Evolutionary conservation across 1,140 invertebrate genomes (phyloP), one percentile per base, ranked within the genome.

Genomic region (Rhyacophila brunnea): DNA sequence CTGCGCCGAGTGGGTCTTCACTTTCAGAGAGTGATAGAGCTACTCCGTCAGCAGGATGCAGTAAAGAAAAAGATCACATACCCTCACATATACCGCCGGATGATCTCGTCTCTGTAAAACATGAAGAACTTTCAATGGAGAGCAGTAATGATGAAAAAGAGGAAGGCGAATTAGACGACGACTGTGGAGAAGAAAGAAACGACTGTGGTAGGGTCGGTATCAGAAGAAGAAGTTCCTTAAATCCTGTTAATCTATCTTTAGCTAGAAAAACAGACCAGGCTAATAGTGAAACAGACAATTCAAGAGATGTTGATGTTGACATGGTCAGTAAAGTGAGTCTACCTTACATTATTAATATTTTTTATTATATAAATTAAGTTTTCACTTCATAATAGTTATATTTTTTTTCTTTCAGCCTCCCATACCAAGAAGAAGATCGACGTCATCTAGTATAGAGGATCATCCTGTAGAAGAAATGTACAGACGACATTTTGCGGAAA

Each of bases 171-270:
- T 40, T 61, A 40, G 77, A 80, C 11, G 78, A 78, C 20, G 82
- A 85, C 52, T 76, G 77, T 28, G 77, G 77, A 49, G 82, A 82
- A 52, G 77, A 81, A 20, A 74, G 79, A 49, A 82, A 83, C 65
- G 81, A 80, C 14, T 79, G 83, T 32, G 77, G 73, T 4, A 75
- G 83, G 60, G 73, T 82, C 34, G 75, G 81, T 45, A 76, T 76
- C 34, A 72, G 80, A 56, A 77, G 82, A 59, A 72, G 79, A 48
- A 80, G 76, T 70, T 80, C 69, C 50, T 77, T 70, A 60, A 83
- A 90, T 73, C 89, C 89, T 15, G 90, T 92, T 9, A 92, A 92
- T 75, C 78, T 92, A 44, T 87, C 85, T 54, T 68, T 85, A 15
- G 81, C 78, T 53, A 75, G 71, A 64, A 77, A 74, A 42, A 56